A percentile compares a stretch with the other conserved stretches of the same genome.
Evolutionary conservation across 2,888 invertebrate genomes (phyloP).

Genomic region (Epinotia ramella): DNA sequence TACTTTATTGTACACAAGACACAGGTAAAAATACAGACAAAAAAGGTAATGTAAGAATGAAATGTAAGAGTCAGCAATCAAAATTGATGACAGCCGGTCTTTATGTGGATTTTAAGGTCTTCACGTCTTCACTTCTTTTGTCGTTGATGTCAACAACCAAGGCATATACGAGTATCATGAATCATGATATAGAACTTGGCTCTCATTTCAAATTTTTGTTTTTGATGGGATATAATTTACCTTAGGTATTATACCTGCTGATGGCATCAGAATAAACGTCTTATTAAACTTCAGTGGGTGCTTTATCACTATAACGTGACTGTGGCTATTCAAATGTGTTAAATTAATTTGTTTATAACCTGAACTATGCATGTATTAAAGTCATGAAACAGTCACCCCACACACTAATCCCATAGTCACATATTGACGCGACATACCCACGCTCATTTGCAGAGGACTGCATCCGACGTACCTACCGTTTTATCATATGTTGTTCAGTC

Average conservation of each 20-base stretch:
- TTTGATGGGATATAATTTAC: background rate
- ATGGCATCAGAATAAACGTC: too few species aligned
- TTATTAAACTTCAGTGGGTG: background rate
- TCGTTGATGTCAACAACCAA: too few species aligned
- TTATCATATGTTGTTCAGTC: constrained; percentile 8
- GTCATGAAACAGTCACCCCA: constrained; percentile 1
- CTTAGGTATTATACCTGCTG: background rate
- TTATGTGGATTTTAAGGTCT: too few species aligned
- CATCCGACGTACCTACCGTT: constrained; percentile 64
- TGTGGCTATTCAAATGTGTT: background rate
- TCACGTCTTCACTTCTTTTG: too few species aligned
- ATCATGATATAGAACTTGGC: too few species aligned
- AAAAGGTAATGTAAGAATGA: too few species aligned
- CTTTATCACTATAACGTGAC: background rate
- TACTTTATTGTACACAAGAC: too few species aligned
- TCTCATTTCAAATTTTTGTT: too few species aligned
- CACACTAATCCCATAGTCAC: constrained; percentile 24
- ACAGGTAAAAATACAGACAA: too few species aligned
- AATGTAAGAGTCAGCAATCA: too few species aligned
- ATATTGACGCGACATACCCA: constrained; percentile 54
- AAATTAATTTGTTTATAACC: constrained; percentile 6
- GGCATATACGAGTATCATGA: too few species aligned
- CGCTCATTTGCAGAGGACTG: constrained; percentile 72
- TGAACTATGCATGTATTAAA: background rate
- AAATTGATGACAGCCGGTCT: too few species aligned